phyloP scores from a whole-genome alignment of 1,140 invertebrate genomes.

The Amphibalanus amphitrite region DNA sequence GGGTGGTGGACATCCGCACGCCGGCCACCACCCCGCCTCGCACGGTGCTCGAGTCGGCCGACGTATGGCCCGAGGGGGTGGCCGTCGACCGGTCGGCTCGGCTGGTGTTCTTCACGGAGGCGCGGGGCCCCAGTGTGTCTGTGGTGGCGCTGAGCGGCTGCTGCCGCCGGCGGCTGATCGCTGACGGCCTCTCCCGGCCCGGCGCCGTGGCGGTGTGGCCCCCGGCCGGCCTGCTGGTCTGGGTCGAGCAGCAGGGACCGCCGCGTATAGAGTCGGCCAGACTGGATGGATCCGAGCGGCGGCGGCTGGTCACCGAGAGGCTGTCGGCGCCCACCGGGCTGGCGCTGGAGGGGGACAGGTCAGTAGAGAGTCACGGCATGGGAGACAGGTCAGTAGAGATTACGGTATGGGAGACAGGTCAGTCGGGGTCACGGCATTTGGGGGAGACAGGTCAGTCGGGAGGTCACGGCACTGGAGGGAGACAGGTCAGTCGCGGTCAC shows the following conservation, averaged over 20 bases:
- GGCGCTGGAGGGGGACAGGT: slow-evolving; percentile 28
- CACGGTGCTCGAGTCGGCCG: slow-evolving; percentile 10
- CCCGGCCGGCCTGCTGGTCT: slow-evolving; percentile 51
- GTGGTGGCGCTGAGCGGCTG: slow-evolving; percentile 68
- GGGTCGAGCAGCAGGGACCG: slow-evolving; percentile 30
- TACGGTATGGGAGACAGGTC: no score
- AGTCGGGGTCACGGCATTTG: no score
- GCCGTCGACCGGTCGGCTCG: slow-evolving; percentile 85
- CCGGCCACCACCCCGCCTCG: slow-evolving; percentile 14
- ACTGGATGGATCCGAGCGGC: slow-evolving; percentile 45
- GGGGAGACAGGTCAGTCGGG: no score
- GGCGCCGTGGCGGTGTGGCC: slow-evolving; percentile 66
- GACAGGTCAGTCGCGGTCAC: no score
- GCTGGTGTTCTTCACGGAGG: slow-evolving; percentile 96
- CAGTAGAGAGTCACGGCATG: no score
- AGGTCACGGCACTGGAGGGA: no score
- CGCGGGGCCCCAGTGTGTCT: slow-evolving; percentile 67
- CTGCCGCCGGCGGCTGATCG: slow-evolving; percentile 60
- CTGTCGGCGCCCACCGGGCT: slow-evolving; percentile 80
- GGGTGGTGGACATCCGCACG: slow-evolving; percentile 58
- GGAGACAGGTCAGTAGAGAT: no score
- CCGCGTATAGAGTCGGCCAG: slow-evolving; percentile 68
- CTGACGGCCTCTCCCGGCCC: slow-evolving; percentile 59
- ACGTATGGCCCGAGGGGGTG: slow-evolving; percentile 55
- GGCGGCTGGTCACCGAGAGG: slow-evolving; percentile 43